phyloP scores from a whole-genome alignment of 2,113 vertebrate genomes.

The Pristiophorus japonicus region DNA sequence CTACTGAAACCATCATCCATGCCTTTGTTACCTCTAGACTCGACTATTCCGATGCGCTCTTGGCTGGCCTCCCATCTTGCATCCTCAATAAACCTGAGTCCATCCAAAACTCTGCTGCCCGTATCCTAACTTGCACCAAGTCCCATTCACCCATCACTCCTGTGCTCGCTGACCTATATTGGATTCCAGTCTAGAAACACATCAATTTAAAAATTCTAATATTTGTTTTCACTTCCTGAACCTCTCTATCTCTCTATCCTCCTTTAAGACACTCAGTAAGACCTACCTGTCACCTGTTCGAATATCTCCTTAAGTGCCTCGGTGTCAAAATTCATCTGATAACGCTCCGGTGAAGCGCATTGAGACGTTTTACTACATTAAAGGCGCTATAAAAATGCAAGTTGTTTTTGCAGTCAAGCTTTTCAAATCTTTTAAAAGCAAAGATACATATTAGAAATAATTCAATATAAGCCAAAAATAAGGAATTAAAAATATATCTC shows the following conservation, averaged over 20 bases:
- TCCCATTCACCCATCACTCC: background rate
- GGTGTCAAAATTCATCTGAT: background rate
- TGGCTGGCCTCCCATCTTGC: background rate
- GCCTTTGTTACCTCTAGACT: background rate
- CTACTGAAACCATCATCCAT: background rate
- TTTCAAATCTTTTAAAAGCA: background rate
- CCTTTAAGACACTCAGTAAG: background rate
- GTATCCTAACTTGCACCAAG: background rate
- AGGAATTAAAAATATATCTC: background rate
- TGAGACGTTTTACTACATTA: background rate
- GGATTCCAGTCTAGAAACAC: background rate
- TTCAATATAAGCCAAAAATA: background rate
- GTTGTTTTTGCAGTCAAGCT: background rate
- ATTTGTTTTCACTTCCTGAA: background rate
- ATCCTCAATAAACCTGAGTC: background rate
- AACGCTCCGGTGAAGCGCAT: background rate
- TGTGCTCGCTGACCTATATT: background rate
- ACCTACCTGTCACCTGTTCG: background rate
- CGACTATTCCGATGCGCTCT: background rate
- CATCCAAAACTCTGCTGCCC: background rate
- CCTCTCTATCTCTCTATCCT: background rate
- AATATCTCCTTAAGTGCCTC: background rate
- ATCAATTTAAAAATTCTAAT: background rate
- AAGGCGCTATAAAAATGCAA: background rate
- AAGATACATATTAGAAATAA: background rate